Conservation (phyloP, 2,797 vertebrate species). For the Distichodus sexfasciatus region DNA sequence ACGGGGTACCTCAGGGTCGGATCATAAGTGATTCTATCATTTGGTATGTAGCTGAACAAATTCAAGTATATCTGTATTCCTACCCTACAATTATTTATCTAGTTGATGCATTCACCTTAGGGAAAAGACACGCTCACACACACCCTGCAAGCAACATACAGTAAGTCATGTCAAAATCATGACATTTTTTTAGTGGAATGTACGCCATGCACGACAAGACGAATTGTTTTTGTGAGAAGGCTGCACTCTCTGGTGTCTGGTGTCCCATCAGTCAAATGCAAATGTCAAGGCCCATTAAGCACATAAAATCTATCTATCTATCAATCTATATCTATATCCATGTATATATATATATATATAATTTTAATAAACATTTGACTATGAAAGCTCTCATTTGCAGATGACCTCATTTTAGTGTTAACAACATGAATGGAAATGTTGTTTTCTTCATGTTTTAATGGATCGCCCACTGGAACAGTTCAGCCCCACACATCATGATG, state of each 20-base stretch:
- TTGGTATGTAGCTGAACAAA: neutral
- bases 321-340: no score
- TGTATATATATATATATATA: no score
- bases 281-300: neutral
- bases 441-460: conserved; percentile 12
- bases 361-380: no score
- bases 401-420: neutral
- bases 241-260: neutral
- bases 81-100: conserved; percentile 1
- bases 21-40: no score
- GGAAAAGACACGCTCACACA: conserved; percentile 1
- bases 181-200: conserved; percentile 3
- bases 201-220: neutral
- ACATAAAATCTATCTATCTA: neutral
- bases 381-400: neutral
- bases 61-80: neutral
- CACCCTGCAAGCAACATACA: neutral
- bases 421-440: neutral
- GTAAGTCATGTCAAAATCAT: neutral
- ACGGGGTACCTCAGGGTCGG: no score
- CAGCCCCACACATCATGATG: conserved; percentile 21
- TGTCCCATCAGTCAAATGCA: conserved; percentile 13
- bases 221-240: neutral
- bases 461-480: neutral
- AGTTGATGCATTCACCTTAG: neutral